Conservation (phyloP, 2,888 invertebrate species). For the Drosophila yooni region DNA sequence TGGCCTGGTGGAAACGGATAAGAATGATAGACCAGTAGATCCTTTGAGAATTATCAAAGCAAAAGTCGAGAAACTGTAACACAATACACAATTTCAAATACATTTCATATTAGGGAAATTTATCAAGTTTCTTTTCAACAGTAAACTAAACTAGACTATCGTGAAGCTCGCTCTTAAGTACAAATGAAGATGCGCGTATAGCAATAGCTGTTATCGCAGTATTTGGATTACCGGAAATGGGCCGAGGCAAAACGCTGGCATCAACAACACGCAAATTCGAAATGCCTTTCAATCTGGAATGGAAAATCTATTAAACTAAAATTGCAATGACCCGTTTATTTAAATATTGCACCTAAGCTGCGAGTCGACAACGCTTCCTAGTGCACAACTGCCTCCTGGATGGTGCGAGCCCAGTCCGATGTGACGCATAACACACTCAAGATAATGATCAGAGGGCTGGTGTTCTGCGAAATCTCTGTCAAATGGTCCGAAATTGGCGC, state of each 20-base stretch:
- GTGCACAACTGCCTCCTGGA: slow-evolving; percentile 91
- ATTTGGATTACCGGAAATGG: slow-evolving; percentile 91
- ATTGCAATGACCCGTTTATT: no score
- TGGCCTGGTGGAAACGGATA: slow-evolving; percentile 97
- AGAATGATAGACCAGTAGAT: slow-evolving; percentile 95
- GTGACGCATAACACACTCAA: slow-evolving; percentile 88
- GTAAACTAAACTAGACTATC: slow-evolving; percentile 9
- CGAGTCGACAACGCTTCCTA: slow-evolving; percentile 91
- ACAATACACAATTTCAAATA: slow-evolving; percentile 4
- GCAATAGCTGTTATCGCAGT: slow-evolving; percentile 89
- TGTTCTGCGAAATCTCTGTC: slow-evolving; percentile 84
- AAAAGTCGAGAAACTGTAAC: slow-evolving; percentile 83
- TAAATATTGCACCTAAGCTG: slow-evolving; percentile 86
- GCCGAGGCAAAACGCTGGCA: slow-evolving; percentile 92
- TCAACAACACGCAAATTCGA: slow-evolving; percentile 90
- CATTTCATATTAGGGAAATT: slow-evolving; percentile 6
- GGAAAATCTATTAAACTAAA: not conserved
- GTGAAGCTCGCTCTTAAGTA: slow-evolving; percentile 85
- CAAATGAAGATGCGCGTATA: slow-evolving; percentile 88
- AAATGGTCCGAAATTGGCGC: slow-evolving; percentile 85
- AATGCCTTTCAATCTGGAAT: slow-evolving; percentile 88
- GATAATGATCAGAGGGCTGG: slow-evolving; percentile 86
- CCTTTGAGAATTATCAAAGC: slow-evolving; percentile 91
- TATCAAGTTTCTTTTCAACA: slow-evolving; percentile 13
- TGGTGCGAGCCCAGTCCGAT: slow-evolving; percentile 91